phyloP scores from a whole-genome alignment of 2,113 vertebrate species.

The Paralichthys olivaceus region DNA sequence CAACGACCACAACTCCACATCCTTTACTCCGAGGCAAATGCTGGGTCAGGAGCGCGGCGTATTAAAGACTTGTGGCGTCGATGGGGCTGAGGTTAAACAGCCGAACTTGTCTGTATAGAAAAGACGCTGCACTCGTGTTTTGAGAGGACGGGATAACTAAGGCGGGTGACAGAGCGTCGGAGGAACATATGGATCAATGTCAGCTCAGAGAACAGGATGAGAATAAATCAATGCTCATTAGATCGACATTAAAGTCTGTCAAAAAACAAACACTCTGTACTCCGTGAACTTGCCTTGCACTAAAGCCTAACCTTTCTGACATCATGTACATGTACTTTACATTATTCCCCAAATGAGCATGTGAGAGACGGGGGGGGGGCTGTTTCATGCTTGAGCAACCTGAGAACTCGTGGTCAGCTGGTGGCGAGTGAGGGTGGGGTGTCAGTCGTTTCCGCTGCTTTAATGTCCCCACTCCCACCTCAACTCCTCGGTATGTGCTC shows the following conservation, averaged over 20 bases:
- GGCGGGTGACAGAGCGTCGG: slow-evolving; percentile 24
- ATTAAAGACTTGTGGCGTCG: slow-evolving; percentile 1
- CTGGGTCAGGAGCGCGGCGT: background rate
- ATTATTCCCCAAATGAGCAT: slow-evolving; percentile 6
- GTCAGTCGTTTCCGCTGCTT: slow-evolving; percentile 35
- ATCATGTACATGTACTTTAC: background rate
- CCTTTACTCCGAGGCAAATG: slow-evolving; percentile 11
- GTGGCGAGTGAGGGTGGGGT: background rate
- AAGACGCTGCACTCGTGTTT: slow-evolving; percentile 10
- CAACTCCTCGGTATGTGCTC: background rate
- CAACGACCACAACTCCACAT: slow-evolving; percentile 12
- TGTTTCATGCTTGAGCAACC: too few relatives aligned
- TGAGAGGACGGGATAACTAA: slow-evolving; percentile 12
- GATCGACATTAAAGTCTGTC: slow-evolving; percentile 37
- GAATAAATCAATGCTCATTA: slow-evolving; percentile 73
- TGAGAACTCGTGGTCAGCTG: slow-evolving; percentile 6
- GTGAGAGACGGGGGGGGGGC: background rate
- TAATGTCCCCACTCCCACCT: background rate
- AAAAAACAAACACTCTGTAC: slow-evolving; percentile 21
- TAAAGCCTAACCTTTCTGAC: slow-evolving; percentile 10
- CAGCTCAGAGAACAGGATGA: slow-evolving; percentile 25
- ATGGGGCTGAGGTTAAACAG: background rate
- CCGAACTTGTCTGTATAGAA: background rate
- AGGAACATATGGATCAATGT: slow-evolving; percentile 50
- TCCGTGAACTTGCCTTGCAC: slow-evolving; percentile 12